Percentiles rank a stretch among this genome's conserved stretches.
Conservation (phyloP, 1,140 invertebrate genomes). For the Trissolcus basalis region DNA sequence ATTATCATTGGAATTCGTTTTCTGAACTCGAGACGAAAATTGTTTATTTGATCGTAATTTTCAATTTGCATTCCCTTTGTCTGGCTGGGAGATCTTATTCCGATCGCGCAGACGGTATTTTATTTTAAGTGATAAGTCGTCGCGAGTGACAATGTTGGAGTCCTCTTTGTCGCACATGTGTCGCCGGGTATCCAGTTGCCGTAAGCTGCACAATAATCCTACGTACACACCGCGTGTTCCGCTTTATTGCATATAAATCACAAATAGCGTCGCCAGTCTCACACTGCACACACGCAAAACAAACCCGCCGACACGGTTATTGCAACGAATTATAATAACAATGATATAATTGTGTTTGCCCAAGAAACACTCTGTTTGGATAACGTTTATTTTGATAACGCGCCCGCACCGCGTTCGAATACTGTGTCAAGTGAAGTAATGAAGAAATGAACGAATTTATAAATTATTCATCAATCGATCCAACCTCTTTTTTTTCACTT, state of each 20-base stretch:
- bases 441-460: constrained; percentile 20
- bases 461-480: constrained; percentile 23
- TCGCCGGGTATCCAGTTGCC: neutral
- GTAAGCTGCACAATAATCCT: constrained; percentile 34
- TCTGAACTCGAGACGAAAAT: no score
- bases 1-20: no score
- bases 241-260: constrained; percentile 46
- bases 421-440: constrained; percentile 43
- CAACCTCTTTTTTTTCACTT: no score
- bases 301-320: constrained; percentile 9
- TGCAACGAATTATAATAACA: constrained; percentile 46
- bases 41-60: constrained; percentile 20
- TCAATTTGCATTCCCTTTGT: constrained; percentile 40
- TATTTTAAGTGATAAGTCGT: constrained; percentile 39
- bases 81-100: constrained; percentile 30
- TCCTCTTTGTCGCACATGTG: constrained; percentile 16
- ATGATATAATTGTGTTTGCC: constrained; percentile 40
- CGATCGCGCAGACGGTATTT: constrained; percentile 22
- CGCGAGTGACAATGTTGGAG: constrained; percentile 29
- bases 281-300: constrained; percentile 3
- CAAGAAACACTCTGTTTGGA: constrained; percentile 45
- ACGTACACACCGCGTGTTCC: constrained; percentile 17
- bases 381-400: constrained; percentile 35
- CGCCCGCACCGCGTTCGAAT: neutral
- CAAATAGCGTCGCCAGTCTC: constrained; percentile 5